Conservation (phyloP, 2,888 invertebrate species). For the Mayetiola destructor region DNA sequence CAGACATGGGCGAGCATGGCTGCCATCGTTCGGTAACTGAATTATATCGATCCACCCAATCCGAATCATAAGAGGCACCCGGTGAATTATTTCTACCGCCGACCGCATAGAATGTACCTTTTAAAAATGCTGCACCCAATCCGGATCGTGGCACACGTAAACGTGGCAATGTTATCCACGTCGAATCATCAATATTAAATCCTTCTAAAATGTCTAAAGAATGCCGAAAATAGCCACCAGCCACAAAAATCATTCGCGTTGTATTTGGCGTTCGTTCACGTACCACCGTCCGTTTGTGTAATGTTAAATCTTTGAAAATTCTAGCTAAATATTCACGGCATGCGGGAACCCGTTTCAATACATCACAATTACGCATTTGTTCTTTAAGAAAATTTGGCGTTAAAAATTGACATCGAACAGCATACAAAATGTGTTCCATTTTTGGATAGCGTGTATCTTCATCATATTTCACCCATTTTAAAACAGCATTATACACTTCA, state of each 20-base stretch:
- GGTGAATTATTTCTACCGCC: conserved; percentile 86
- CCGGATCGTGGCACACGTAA: conserved; percentile 82
- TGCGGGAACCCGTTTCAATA: conserved; percentile 73
- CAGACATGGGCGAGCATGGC: conserved; percentile 74
- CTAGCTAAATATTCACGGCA: conserved; percentile 79
- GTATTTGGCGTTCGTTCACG: conserved; percentile 78
- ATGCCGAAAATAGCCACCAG: conserved; percentile 77
- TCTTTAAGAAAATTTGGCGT: conserved; percentile 82
- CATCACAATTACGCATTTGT: conserved; percentile 80
- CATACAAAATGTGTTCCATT: conserved; percentile 75
- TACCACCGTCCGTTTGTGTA: conserved; percentile 73
- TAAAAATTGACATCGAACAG: conserved; percentile 81
- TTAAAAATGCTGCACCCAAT: conserved; percentile 69
- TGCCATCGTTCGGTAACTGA: conserved; percentile 76
- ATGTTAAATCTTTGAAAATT: conserved; percentile 78
- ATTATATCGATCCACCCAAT: conserved; percentile 80
- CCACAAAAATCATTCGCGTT: conserved; percentile 78
- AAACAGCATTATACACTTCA: conserved; percentile 81
- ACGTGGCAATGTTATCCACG: conserved; percentile 68
- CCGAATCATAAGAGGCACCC: conserved; percentile 72
- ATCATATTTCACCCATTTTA: conserved; percentile 83
- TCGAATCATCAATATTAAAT: conserved; percentile 71
- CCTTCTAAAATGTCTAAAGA: conserved; percentile 79
- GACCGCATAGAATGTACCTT: conserved; percentile 81
- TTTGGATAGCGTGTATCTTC: conserved; percentile 69